These are phyloP conservation scores for Epinotia brunnichana DNA, from an alignment of 2,888 invertebrate species.

Conservation along the genomic window DNA sequence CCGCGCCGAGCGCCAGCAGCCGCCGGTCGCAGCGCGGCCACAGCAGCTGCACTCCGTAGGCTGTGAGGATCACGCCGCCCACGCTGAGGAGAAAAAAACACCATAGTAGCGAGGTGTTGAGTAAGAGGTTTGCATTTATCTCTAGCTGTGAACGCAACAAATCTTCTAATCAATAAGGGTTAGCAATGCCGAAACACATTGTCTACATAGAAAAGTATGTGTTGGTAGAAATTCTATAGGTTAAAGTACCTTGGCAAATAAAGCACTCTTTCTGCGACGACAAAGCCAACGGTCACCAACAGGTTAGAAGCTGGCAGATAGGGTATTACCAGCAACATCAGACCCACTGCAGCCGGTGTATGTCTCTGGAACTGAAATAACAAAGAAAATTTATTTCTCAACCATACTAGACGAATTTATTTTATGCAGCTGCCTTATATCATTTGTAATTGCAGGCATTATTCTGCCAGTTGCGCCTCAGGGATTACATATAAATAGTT, in stretches of 20 bases:
- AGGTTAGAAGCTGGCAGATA: conserved; percentile 94
- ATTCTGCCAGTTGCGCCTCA: no score
- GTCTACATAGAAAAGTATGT: no score
- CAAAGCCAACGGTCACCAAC: conserved; percentile 91
- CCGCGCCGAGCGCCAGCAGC: conserved; percentile 79
- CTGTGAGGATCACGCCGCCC: conserved; percentile 90
- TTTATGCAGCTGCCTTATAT: no score
- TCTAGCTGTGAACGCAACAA: no score
- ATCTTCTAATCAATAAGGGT: no score
- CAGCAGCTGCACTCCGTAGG: conserved; percentile 88
- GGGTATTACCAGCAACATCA: conserved; percentile 90
- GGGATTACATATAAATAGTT: no score
- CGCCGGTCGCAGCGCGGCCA: conserved; percentile 81
- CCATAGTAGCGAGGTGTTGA: no score
- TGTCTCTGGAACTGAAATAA: conserved; percentile 84
- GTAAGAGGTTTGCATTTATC: no score
- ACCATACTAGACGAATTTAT: no score
- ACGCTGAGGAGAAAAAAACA: conserved; percentile 83
- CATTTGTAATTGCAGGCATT: no score
- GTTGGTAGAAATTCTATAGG: no score
- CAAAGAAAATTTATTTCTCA: neutral
- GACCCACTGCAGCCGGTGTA: conserved; percentile 86
- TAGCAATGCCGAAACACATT: no score
- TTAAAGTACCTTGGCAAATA: conserved; percentile 90
- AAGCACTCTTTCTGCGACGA: conserved; percentile 93